These are phyloP conservation scores for Metacarcinus magister DNA, from an alignment of 2,888 invertebrate species.

Conservation along the genomic window DNA sequence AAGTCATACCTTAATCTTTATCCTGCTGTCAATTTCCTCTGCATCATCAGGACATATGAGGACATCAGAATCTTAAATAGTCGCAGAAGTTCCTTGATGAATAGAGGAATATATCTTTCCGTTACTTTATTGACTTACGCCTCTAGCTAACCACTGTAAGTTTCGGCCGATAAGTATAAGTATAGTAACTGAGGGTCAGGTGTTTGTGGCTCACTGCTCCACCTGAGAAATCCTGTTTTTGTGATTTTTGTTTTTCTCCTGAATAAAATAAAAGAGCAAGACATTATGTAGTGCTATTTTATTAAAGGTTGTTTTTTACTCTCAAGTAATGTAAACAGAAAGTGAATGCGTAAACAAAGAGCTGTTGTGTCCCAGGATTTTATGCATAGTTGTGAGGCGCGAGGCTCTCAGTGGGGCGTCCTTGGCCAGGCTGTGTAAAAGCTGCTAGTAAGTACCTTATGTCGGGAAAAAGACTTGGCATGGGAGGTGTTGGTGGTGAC, in stretches of 20 bases:
- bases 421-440: neutral
- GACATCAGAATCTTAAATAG: neutral
- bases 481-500: conserved; percentile 36
- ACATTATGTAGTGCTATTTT: too few species aligned
- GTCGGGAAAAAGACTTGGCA: conserved; percentile 37
- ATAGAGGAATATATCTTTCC: neutral
- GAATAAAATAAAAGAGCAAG: neutral
- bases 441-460: conserved; percentile 3
- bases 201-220: neutral
- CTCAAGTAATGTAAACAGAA: neutral
- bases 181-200: neutral
- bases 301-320: neutral
- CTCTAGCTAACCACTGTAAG: neutral
- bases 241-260: neutral
- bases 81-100: neutral
- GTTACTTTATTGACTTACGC: neutral
- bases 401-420: neutral
- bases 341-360: neutral
- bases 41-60: neutral
- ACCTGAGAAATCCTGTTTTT: neutral
- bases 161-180: neutral
- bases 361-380: neutral
- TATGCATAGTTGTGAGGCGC: neutral
- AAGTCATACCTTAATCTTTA: neutral
- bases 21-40: neutral